Evolutionary conservation across 2,113 vertebrate species (phyloP), one percentile per base, ranked within the genome.

Genomic region (Pagrus major): DNA sequence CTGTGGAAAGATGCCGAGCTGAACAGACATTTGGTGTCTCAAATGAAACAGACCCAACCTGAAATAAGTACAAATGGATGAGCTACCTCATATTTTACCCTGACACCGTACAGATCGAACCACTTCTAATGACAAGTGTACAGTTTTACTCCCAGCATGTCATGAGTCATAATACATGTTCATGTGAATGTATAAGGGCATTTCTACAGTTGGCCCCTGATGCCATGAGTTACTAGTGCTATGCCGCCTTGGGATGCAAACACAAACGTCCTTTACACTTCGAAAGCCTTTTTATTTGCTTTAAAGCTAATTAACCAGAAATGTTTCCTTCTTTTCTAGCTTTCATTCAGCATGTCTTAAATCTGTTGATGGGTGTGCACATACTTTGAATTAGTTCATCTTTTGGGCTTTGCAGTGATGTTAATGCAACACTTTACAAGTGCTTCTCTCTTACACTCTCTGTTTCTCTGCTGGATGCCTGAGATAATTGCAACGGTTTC

Each of bases 81-180:
- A 91, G 91, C 90, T 92, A 93, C 89, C 89, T 93, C 93, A 84
- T 88, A 64, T 77, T 87, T 83, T 80, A 65, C 71, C 81, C 81
- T 56, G 41, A 69, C 46, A 42, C 54, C 65, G 23, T 59, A 71
- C 65, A 52, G 58, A 76, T 68, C 64, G 58, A 86, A 82, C 74
- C 85, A 78, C 80, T 80, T 74, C 39, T 69, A 47, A 71, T 58
- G 52, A 65, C 42, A 42, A 74, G 72, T 85, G 78, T 79, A 79
- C 78, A 83, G 54, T 68, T 85, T 70, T 41, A 51, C 59, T 81
- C 78, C 51, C 60, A 76, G 85, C 86, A 76, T 83, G 75, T 71
- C 69, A 56, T 61, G 15, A 59, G 29, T 71, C 78, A 15, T 41
- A 49, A 47, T 58, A 66, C 71, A 52, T 69, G 67, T 88, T 77